phyloP scores from a whole-genome alignment of 2,797 vertebrate genomes.

The Notolepis coatsorum region DNA sequence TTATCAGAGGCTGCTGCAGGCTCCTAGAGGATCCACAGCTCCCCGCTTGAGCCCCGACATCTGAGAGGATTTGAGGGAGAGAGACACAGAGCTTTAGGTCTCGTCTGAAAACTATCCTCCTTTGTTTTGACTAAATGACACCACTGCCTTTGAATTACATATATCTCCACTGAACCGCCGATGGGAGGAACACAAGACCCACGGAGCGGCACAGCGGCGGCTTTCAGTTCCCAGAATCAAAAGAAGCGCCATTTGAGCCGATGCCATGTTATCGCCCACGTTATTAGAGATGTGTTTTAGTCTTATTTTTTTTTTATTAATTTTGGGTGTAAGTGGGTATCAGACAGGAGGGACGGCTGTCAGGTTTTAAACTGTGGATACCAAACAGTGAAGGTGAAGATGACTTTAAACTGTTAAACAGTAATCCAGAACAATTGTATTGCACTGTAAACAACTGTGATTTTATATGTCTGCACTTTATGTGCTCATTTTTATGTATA shows the following conservation, averaged over 20 bases:
- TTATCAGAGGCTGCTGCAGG: conserved; percentile 27
- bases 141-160: conserved; percentile 31
- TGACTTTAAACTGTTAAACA: too few relatives aligned
- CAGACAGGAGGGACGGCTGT: too few relatives aligned
- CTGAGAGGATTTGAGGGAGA: conserved; percentile 35
- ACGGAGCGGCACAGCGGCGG: conserved; percentile 15
- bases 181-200: conserved; percentile 25
- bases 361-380: too few relatives aligned
- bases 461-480: too few relatives aligned
- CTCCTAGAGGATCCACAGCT: conserved; percentile 48
- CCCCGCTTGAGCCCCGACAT: conserved; percentile 30
- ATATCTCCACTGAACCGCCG: conserved; percentile 28
- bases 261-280: too few relatives aligned
- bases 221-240: conserved; percentile 11
- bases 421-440: too few relatives aligned
- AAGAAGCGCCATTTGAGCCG: background rate
- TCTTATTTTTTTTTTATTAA: too few relatives aligned
- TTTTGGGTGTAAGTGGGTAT: too few relatives aligned
- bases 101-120: conserved; percentile 19
- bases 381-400: too few relatives aligned
- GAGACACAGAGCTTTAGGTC: conserved; percentile 24
- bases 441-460: too few relatives aligned
- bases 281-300: too few relatives aligned
- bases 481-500: too few relatives aligned
- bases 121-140: conserved; percentile 39